Conservation (phyloP, 2,797 vertebrate species). For the Danio albolineatus region DNA sequence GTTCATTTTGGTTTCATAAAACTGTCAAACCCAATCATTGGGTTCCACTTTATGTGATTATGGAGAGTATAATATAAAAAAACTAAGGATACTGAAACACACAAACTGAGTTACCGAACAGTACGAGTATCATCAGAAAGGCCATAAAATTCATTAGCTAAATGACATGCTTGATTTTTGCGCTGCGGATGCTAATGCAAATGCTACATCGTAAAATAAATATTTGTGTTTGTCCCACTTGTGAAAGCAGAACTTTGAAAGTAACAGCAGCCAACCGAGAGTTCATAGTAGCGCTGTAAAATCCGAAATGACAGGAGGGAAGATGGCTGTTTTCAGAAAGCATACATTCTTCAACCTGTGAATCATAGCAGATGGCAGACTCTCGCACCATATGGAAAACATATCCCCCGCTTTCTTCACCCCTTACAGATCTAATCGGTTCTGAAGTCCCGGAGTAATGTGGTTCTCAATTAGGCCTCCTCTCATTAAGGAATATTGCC, state of each 20-base stretch:
- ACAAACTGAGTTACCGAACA: not conserved
- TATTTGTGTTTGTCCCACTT: constrained; percentile 76
- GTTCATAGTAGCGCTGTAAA: constrained; percentile 72
- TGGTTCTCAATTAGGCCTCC: constrained; percentile 76
- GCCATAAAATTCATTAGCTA: not conserved
- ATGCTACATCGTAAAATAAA: constrained; percentile 77
- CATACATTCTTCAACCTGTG: constrained; percentile 66
- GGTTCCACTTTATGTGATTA: too few species aligned
- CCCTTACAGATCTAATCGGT: constrained; percentile 75
- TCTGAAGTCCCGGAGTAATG: constrained; percentile 77
- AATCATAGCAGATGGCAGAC: constrained; percentile 75
- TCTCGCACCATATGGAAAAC: constrained; percentile 78
- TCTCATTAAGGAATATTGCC: constrained; percentile 80
- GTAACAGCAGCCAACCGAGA: constrained; percentile 64
- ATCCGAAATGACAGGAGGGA: constrained; percentile 79
- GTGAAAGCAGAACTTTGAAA: constrained; percentile 73
- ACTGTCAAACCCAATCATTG: too few species aligned
- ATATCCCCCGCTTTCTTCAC: constrained; percentile 71
- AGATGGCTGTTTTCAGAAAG: constrained; percentile 61
- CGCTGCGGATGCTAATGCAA: constrained; percentile 63
- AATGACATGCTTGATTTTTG: not conserved
- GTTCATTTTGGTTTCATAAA: too few species aligned
- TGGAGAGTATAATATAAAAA: too few species aligned
- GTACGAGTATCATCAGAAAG: not conserved
- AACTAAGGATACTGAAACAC: too few species aligned